Evolutionary conservation across 2,113 vertebrate species (phyloP), one percentile per base, ranked within the genome.

Genomic region (Nesogale talazaci): DNA sequence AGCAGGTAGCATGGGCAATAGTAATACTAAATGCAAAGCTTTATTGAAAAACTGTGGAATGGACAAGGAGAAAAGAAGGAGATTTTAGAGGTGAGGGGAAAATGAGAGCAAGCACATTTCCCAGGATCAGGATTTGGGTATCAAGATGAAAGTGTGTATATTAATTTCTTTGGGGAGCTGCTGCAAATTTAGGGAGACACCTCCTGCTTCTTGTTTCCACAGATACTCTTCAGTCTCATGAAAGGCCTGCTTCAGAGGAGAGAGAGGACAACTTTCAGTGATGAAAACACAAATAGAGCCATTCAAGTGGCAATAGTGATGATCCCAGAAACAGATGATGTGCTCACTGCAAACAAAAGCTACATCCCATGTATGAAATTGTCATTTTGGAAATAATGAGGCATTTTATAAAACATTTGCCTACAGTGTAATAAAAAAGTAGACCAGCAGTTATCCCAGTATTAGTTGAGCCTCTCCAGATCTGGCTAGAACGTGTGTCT

Each of bases 281-380:
- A 96, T 93, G 97, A 96, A 98, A 95, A 95, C 69, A 72, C 88
- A 93, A 95, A 95, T 72, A 65, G 86, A 92, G 52, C 23, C 76
- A 93, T 97, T 96, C 89, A 91, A 94, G 77, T 63, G 90, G 84
- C 0, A 8, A 34, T 82, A 94, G 90, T 72, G 95, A 97, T 97
- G 95, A 98, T 97, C 90, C 95, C 94, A 97, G 95, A 98, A 97
- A 92, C 93, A 97, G 98, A 98, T 96, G 85, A 85, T 96, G 92
- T 92, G 82, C 93, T 95, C 77, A 38, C 52, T 92, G 69, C 80
- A 96, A 97, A 97, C 93, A 95, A 97, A 96, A 97, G 92, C 95
- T 81, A 75, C 92, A 76, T 95, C 83, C 91, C 94, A 46, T 96
- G 91, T 93, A 94, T 84, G 40, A 90, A 97, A 92, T 95, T 97